Percentiles rank a stretch among this genome's conserved stretches.
Conservation (phyloP, 2,797 vertebrate species). For the Schizothorax lantsangensis region DNA sequence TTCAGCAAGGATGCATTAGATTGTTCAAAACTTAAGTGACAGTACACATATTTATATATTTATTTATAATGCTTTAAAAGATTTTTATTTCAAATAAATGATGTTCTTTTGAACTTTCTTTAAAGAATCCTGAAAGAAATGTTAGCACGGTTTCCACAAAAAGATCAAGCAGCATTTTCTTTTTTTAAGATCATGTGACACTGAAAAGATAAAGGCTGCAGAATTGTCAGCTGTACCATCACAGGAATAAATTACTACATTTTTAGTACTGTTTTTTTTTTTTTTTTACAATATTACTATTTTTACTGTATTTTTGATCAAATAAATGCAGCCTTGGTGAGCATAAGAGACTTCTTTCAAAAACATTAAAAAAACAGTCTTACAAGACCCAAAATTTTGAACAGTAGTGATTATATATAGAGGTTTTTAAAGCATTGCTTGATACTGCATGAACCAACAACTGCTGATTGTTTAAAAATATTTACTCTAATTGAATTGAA, state of each 20-base stretch:
- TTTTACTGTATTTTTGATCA: no score
- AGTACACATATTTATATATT: background rate
- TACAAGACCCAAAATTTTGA: background rate
- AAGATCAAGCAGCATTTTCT: no score
- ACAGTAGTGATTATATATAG: background rate
- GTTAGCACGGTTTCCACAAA: no score
- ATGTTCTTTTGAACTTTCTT: background rate
- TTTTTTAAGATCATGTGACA: background rate
- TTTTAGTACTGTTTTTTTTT: no score
- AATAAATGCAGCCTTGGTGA: background rate
- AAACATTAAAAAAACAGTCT: background rate
- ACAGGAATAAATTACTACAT: background rate
- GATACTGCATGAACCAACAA: background rate
- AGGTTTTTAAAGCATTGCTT: background rate
- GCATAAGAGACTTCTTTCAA: background rate
- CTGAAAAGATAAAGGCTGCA: background rate
- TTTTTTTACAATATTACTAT: no score
- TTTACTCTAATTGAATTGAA: background rate
- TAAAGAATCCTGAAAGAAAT: background rate
- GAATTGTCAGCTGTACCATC: background rate
- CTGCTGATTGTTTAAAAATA: background rate
- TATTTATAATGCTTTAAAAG: background rate
- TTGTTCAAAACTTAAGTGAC: background rate
- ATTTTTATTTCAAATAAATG: background rate
- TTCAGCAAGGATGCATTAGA: background rate